Percentiles rank a stretch among this genome's conserved stretches.
phyloP scores from a whole-genome alignment of 1,140 invertebrate genomes.

The Nautilus pompilius region DNA sequence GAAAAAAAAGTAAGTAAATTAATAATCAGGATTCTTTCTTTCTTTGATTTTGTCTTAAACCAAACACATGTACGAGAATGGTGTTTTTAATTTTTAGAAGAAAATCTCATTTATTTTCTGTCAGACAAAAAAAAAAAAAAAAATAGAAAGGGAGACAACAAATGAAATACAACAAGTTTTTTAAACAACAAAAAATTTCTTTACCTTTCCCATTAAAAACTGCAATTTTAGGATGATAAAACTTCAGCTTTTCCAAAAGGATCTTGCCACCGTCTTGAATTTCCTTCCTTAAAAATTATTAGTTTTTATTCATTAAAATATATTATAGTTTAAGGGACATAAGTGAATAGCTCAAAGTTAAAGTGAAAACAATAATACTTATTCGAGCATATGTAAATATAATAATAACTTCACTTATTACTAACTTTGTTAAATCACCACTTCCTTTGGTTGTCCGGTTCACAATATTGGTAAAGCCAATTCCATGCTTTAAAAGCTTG shows the following conservation, averaged over 20 bases:
- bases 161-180: neutral
- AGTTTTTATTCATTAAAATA: too few relatives aligned
- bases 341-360: too few relatives aligned
- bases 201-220: slow-evolving; percentile 95
- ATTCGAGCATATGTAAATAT: too few relatives aligned
- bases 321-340: too few relatives aligned
- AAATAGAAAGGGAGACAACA: neutral
- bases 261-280: slow-evolving; percentile 94
- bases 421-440: slow-evolving; percentile 77
- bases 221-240: slow-evolving; percentile 92
- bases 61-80: neutral
- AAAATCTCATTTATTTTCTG: slow-evolving; percentile 5
- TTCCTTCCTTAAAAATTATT: slow-evolving; percentile 78
- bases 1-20: too few relatives aligned
- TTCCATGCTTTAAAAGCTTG: slow-evolving; percentile 86
- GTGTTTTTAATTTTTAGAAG: neutral
- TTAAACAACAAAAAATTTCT: neutral
- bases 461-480: slow-evolving; percentile 98
- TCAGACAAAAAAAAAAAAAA: slow-evolving; percentile 8
- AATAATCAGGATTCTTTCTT: neutral
- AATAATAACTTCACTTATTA: too few relatives aligned
- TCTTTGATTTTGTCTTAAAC: neutral
- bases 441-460: slow-evolving; percentile 90
- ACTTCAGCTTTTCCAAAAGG: slow-evolving; percentile 84
- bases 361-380: neutral